Evolutionary conservation across 2,888 invertebrate genomes (phyloP).

Genomic region (Tipula confusa): DNA sequence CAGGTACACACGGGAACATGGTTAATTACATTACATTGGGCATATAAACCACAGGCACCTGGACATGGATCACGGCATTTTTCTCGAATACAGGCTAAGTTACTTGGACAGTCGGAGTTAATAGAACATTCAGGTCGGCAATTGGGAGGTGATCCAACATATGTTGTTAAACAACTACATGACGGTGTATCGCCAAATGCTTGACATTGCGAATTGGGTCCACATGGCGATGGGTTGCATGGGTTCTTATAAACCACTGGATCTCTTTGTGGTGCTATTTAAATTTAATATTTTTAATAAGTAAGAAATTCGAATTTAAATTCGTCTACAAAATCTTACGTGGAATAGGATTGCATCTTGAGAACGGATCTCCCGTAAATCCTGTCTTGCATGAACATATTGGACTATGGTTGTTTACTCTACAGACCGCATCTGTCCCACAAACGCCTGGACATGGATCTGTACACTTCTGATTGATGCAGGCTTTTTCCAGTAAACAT

Average conservation of each 20-base stretch:
- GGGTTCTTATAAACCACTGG: constrained; percentile 52
- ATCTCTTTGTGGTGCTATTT: constrained; percentile 33
- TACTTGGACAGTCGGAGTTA: constrained; percentile 63
- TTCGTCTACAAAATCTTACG: constrained; percentile 42
- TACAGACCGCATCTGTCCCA: constrained; percentile 63
- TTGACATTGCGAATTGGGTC: constrained; percentile 58
- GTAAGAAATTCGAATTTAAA: background rate
- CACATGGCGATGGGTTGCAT: constrained; percentile 63
- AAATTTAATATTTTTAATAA: background rate
- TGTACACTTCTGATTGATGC: constrained; percentile 60
- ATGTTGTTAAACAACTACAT: constrained; percentile 62
- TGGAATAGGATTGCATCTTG: constrained; percentile 55
- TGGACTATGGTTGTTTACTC: constrained; percentile 72
- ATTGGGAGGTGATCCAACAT: constrained; percentile 64
- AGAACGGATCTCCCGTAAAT: constrained; percentile 73
- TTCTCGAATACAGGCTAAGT: constrained; percentile 64
- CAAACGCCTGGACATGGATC: constrained; percentile 62
- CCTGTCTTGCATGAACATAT: constrained; percentile 67
- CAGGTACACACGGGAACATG: constrained; percentile 66
- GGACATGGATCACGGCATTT: constrained; percentile 67
- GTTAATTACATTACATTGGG: constrained; percentile 60
- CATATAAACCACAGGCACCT: constrained; percentile 61
- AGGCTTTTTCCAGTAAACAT: constrained; percentile 59
- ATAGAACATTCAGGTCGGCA: constrained; percentile 67
- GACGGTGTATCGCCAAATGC: constrained; percentile 56